Conservation (phyloP, 1,140 invertebrate species). For the Drosophila sechellia region DNA sequence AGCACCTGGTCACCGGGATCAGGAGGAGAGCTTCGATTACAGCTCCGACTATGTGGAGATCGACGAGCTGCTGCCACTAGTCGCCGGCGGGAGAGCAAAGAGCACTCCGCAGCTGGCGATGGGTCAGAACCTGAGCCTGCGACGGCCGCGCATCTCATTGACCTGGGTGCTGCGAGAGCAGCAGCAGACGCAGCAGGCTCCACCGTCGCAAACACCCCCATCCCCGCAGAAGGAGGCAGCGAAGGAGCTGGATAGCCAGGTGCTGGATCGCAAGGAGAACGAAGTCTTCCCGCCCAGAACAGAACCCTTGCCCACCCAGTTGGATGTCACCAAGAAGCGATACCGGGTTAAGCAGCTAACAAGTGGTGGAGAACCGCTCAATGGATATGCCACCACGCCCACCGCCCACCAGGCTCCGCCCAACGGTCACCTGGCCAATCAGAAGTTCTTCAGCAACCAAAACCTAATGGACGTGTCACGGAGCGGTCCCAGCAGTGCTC, state of each 20-base stretch:
- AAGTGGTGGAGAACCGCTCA: conserved; percentile 64
- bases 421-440: conserved; percentile 58
- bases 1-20: not conserved
- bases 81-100: conserved; percentile 58
- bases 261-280: conserved; percentile 36
- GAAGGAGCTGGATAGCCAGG: conserved; percentile 9
- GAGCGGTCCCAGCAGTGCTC: conserved; percentile 36
- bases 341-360: conserved; percentile 75
- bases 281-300: conserved; percentile 42
- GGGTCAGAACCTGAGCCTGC: conserved; percentile 86
- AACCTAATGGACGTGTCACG: conserved; percentile 65
- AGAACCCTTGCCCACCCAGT: conserved; percentile 64
- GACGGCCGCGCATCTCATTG: conserved; percentile 89
- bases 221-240: conserved; percentile 52
- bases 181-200: conserved; percentile 63
- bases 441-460: conserved; percentile 84
- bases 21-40: conserved; percentile 52
- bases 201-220: conserved; percentile 50
- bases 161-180: conserved; percentile 89
- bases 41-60: conserved; percentile 83
- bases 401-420: conserved; percentile 65
- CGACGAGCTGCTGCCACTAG: conserved; percentile 69
- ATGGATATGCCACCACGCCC: conserved; percentile 80
- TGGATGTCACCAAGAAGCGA: conserved; percentile 73
- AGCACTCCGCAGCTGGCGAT: conserved; percentile 84